A percentile compares a stretch with the other conserved stretches of the same genome.
phyloP scores from a whole-genome alignment of 2,113 vertebrate species.

The Ivindomyrus marchei region DNA sequence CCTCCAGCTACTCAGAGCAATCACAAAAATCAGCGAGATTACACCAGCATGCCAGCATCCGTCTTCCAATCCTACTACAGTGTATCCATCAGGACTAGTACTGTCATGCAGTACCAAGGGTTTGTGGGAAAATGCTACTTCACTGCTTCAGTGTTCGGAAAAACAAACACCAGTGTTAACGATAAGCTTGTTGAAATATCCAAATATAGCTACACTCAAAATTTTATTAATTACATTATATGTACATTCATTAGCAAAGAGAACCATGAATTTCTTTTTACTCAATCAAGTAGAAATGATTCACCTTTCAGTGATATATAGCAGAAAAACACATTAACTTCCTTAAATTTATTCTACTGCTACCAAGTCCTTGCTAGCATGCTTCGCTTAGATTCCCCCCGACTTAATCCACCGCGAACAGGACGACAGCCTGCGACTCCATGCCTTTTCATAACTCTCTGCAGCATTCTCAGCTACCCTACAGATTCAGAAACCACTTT shows the following conservation, averaged over 20 bases:
- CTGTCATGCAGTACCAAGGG: not conserved
- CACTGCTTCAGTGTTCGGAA: not conserved
- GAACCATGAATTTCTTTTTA: not conserved
- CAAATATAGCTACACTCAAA: not conserved
- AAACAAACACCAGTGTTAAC: not conserved
- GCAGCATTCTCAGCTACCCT: not conserved
- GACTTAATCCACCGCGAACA: not conserved
- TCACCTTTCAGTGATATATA: not conserved
- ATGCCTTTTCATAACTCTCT: not conserved
- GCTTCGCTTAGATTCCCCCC: not conserved
- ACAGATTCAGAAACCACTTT: not conserved
- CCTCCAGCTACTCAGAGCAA: not conserved
- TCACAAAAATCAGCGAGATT: not conserved
- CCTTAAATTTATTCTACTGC: not conserved
- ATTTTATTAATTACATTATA: not conserved
- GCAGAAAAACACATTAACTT: not conserved
- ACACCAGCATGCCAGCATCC: not conserved
- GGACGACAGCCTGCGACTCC: not conserved
- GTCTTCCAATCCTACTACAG: not conserved
- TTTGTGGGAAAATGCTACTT: not conserved
- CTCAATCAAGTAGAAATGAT: not conserved
- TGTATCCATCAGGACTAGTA: not conserved
- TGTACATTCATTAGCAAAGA: not conserved
- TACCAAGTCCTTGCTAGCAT: not conserved
- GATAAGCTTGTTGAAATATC: not conserved